Conservation (phyloP, 2,888 invertebrate species). For the Periphyllus acericola region DNA sequence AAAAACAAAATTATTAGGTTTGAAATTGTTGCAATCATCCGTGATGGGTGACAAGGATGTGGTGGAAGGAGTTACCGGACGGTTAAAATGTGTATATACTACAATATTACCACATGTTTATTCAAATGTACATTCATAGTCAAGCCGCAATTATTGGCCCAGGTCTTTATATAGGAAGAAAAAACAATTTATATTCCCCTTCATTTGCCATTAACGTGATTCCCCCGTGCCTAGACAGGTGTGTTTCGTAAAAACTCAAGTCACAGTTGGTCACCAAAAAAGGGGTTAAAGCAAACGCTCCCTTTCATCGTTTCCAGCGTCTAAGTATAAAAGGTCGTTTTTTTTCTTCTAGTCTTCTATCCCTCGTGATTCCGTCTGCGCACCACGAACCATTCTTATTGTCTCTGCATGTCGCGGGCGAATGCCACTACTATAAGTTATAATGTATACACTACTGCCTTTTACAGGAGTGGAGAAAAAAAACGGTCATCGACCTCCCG, state of each 20-base stretch:
- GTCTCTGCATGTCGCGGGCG: constrained; percentile 28
- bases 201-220: constrained; percentile 18
- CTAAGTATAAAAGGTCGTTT: constrained; percentile 10
- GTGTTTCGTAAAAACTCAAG: constrained; percentile 60
- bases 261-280: constrained; percentile 56
- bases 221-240: constrained; percentile 55
- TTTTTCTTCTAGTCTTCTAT: neutral
- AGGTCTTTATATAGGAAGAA: neutral
- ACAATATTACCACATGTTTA: constrained; percentile 28
- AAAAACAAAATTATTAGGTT: neutral
- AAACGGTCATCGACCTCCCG: constrained; percentile 61
- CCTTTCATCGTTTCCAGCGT: constrained; percentile 37
- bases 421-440: neutral
- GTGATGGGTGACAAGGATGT: neutral
- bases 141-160: constrained; percentile 37
- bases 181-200: constrained; percentile 52
- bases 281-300: constrained; percentile 11
- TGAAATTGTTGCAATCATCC: neutral
- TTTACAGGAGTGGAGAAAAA: constrained; percentile 35
- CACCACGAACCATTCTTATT: constrained; percentile 32
- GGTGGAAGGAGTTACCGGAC: neutral
- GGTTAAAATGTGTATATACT: neutral
- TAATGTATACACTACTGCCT: constrained; percentile 1
- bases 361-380: constrained; percentile 15
- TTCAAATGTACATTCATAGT: constrained; percentile 38